Percentiles rank a stretch among this genome's conserved stretches.
Conservation (phyloP, 2,888 invertebrate species). For the Tiliacea citrago region DNA sequence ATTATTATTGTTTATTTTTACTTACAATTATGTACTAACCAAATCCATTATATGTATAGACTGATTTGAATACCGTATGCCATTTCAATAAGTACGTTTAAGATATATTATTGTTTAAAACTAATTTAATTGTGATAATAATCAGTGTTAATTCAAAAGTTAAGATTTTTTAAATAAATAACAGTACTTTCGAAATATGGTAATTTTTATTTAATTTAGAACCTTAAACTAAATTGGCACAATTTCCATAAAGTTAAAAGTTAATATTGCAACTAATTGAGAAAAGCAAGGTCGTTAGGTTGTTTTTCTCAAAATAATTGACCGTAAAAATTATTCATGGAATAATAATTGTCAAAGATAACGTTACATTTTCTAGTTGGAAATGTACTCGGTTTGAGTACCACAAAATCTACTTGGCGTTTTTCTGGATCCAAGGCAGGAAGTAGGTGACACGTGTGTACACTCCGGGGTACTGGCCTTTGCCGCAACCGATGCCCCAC, state of each 20-base stretch:
- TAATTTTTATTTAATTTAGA: slow-evolving; percentile 69
- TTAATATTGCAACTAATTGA: slow-evolving; percentile 82
- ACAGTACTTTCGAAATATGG: slow-evolving; percentile 40
- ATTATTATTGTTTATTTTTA: slow-evolving; percentile 23
- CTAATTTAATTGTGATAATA: slow-evolving; percentile 49
- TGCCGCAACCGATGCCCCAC: slow-evolving; percentile 98
- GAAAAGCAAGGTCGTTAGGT: slow-evolving; percentile 85
- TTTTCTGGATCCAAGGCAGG: slow-evolving; percentile 96
- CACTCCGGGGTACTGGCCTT: slow-evolving; percentile 97
- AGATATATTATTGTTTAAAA: slow-evolving; percentile 24
- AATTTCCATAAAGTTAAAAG: slow-evolving; percentile 68
- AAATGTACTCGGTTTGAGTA: slow-evolving; percentile 14
- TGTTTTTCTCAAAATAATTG: slow-evolving; percentile 89
- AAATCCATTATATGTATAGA: slow-evolving; percentile 55
- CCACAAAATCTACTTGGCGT: slow-evolving; percentile 91
- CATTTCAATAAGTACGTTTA: slow-evolving; percentile 32
- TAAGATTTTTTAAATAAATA: slow-evolving; percentile 57
- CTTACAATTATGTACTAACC: slow-evolving; percentile 65
- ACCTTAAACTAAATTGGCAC: slow-evolving; percentile 77
- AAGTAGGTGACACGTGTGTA: slow-evolving; percentile 96
- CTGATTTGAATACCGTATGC: slow-evolving; percentile 65
- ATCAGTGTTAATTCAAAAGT: slow-evolving; percentile 39
- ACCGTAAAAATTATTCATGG: slow-evolving; percentile 64
- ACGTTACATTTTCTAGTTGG: slow-evolving; percentile 36
- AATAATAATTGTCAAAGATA: slow-evolving; percentile 62